A percentile compares a stretch with the other conserved stretches of the same genome.
Conservation (phyloP, 2,888 invertebrate species). For the Urechis unicinctus region DNA sequence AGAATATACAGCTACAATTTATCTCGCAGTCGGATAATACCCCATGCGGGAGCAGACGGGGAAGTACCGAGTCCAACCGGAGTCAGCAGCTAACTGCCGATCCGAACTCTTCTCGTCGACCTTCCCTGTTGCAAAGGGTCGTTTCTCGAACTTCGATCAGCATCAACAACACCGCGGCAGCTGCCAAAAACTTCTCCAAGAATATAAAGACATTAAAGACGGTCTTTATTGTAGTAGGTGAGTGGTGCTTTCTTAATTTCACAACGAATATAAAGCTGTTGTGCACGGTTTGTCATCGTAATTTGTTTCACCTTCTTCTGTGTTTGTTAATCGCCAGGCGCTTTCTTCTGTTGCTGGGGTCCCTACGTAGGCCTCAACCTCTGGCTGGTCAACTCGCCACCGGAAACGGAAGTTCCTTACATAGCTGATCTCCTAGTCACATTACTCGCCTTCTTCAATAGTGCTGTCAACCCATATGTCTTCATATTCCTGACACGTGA, state of each 20-base stretch:
- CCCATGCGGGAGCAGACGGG: neutral
- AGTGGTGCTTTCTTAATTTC: constrained; percentile 10
- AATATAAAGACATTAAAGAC: constrained; percentile 21
- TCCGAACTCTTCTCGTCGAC: neutral
- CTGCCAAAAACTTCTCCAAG: constrained; percentile 8
- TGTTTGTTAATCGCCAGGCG: constrained; percentile 16
- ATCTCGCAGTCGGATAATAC: neutral
- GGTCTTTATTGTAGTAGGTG: constrained; percentile 25
- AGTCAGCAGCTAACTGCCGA: neutral
- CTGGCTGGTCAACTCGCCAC: constrained; percentile 21
- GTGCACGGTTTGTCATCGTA: no score
- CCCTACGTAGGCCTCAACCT: constrained; percentile 24
- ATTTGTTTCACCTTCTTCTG: no score
- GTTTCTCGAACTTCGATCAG: neutral
- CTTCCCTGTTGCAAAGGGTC: constrained; percentile 7
- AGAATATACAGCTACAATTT: constrained; percentile 17
- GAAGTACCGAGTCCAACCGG: neutral
- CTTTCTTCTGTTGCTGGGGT: constrained; percentile 26
- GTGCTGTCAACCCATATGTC: constrained; percentile 30
- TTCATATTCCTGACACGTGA: constrained; percentile 30
- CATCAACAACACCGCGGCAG: neutral
- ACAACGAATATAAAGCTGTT: neutral
- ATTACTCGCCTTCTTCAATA: constrained; percentile 29
- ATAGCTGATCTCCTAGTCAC: constrained; percentile 28
- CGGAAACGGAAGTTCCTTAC: constrained; percentile 24